These are phyloP conservation scores for Stichodactyla mertensii DNA, from an alignment of 64 coral and sea anemone species.

Conservation along the genomic window DNA sequence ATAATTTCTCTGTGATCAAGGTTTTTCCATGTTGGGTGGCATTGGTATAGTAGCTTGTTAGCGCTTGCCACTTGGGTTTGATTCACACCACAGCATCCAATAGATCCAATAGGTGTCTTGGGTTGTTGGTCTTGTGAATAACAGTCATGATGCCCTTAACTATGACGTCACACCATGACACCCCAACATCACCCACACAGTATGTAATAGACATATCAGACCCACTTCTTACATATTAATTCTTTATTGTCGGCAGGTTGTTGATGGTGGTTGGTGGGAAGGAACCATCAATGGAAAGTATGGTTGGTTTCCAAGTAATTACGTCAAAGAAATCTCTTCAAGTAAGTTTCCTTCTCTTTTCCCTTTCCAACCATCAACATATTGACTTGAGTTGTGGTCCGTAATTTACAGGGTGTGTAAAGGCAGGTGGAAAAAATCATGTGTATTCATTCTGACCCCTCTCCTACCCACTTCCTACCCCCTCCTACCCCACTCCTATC, in stretches of 20 bases:
- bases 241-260: constrained; percentile 41
- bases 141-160: too few relatives aligned
- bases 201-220: neutral
- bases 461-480: too few relatives aligned
- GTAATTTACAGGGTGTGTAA: too few relatives aligned
- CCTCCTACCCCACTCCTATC: too few relatives aligned
- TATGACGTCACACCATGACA: too few relatives aligned
- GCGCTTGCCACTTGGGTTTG: too few relatives aligned
- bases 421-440: too few relatives aligned
- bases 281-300: constrained; percentile 83
- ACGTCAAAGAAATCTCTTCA: constrained; percentile 98
- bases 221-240: neutral
- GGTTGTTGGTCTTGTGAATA: too few relatives aligned
- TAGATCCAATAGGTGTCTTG: too few relatives aligned
- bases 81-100: neutral
- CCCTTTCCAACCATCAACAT: neutral
- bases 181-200: neutral
- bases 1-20: too few relatives aligned
- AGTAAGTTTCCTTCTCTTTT: constrained; percentile 40
- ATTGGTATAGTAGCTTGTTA: neutral
- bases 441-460: too few relatives aligned
- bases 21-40: neutral
- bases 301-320: constrained; percentile 99
- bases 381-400: neutral
- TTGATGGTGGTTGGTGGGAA: constrained; percentile 99